Evolutionary conservation across 1,140 invertebrate species (phyloP).

Genomic region (Macrotrachela quadricornifera): DNA sequence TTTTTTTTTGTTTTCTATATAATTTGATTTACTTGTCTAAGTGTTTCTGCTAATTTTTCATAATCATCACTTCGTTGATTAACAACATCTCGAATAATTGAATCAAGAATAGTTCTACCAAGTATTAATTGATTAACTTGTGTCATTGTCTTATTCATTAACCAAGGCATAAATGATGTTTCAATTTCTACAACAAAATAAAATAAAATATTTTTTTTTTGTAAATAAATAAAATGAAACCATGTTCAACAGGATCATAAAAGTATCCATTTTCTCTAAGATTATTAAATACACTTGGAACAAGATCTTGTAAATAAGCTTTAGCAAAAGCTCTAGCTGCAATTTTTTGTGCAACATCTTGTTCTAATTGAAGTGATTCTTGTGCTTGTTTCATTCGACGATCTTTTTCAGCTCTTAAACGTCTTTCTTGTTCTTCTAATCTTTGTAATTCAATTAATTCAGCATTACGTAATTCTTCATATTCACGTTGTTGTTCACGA

Average conservation of each 20-base stretch:
- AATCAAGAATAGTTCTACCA: constrained; percentile 50
- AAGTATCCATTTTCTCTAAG: constrained; percentile 52
- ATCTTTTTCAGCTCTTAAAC: constrained; percentile 16
- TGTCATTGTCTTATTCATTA: constrained; percentile 52
- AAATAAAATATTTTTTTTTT: no score
- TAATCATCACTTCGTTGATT: not conserved
- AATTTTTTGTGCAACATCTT: constrained; percentile 51
- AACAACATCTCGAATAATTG: constrained; percentile 27
- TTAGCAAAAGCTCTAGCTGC: constrained; percentile 56
- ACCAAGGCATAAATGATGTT: constrained; percentile 63
- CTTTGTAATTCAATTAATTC: constrained; percentile 53
- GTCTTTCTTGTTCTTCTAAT: constrained; percentile 46
- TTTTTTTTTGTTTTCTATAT: no score
- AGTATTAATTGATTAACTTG: constrained; percentile 54
- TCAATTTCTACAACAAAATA: constrained; percentile 35
- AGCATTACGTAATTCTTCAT: constrained; percentile 46
- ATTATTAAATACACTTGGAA: constrained; percentile 56
- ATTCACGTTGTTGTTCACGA: constrained; percentile 50
- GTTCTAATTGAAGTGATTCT: constrained; percentile 38
- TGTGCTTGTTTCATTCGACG: constrained; percentile 32
- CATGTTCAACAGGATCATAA: constrained; percentile 43
- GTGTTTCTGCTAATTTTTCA: no score
- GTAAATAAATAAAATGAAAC: no score
- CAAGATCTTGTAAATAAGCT: constrained; percentile 56
- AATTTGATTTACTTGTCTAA: no score